Evolutionary conservation across 2,113 vertebrate genomes (phyloP).

Genomic region (Mesoclemmys tuberculata): DNA sequence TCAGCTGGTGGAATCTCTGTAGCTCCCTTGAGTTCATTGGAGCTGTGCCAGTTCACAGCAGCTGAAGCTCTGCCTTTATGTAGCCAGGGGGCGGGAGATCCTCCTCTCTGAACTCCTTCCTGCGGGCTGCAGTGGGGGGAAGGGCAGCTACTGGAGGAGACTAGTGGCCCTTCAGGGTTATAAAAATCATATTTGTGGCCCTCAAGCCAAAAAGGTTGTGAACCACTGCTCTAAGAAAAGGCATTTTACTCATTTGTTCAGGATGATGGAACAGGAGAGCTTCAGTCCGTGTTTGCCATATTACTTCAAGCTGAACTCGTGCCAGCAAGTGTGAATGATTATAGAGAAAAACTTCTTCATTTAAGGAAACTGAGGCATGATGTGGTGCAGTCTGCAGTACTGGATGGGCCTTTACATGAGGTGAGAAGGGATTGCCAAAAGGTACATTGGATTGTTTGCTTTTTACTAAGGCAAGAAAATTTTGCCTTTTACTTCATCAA

Average conservation of each 20-base stretch:
- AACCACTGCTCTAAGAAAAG: not conserved
- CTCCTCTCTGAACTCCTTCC: no score
- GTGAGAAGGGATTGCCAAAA: slow-evolving; percentile 70
- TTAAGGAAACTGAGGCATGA: slow-evolving; percentile 92
- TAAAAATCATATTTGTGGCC: no score
- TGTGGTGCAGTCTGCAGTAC: slow-evolving; percentile 81
- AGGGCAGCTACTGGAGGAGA: no score
- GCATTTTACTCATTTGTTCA: slow-evolving; percentile 55
- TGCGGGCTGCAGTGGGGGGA: no score
- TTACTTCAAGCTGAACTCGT: slow-evolving; percentile 93
- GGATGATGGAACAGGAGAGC: slow-evolving; percentile 78
- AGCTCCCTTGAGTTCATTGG: not conserved
- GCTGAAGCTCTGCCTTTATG: not conserved
- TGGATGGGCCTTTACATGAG: slow-evolving; percentile 85
- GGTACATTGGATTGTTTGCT: not conserved
- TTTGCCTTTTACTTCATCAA: not conserved
- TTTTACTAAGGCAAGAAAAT: not conserved
- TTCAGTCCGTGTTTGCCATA: slow-evolving; percentile 84
- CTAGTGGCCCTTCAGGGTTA: no score
- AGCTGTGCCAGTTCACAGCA: not conserved
- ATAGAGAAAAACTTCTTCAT: slow-evolving; percentile 95
- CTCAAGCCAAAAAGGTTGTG: no score
- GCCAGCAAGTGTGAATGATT: slow-evolving; percentile 92
- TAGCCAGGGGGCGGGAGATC: no score
- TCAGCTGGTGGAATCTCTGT: not conserved